Evolutionary conservation across 2,113 vertebrate species (phyloP), one percentile per base, ranked within the genome.

Genomic region (Nyctibius bracteatus): DNA sequence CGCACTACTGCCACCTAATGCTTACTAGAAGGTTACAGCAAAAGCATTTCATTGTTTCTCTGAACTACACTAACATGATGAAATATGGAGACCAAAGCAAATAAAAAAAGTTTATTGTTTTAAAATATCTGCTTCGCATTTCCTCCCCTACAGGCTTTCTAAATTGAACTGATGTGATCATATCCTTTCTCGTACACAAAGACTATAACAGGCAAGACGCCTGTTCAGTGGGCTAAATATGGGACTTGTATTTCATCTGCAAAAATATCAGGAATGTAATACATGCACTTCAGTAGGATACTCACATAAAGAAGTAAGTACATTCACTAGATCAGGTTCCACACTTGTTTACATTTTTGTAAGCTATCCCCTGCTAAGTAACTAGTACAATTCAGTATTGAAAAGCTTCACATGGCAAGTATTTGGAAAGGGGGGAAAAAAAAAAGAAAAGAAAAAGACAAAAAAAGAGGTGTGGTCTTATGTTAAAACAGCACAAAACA

Each of bases 1-100:
- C 98, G 98, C 98, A 96, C 98, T 98, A 98, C 99, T 99, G 99
- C 99, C 99, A 98, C 98, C 99, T 99, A 99, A 98, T 98, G 99
- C 97, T 98, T 95, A 81, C 66, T 58, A 58, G 89, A 93, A 77
- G 94, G 91, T 39, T 55, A 46, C 81, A 89, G 54, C 88, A 71
- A 51, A 70, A 73, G 57, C 37, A 12, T 2, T 11, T 24, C 86
- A 72, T 51, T 61, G 86, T 88, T 89, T 63, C 84, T 44, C 77
- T 2, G 35, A 30, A 3, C 41, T 9, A 4, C 14, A 16, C 14
- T 9, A 15, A 17, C 37, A 21, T 17, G 31, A 67, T 49, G 33
- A 37, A 51, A 85, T 18, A 25, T 2, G 2, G 30, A 75, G 52
- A 57, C 31, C 44, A 43, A 27, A 39, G n/a, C 24, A 24, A 75